These are phyloP conservation scores for Mesorhabditis spiculigera DNA, from an alignment of 2,888 invertebrate species.

Conservation along the genomic window DNA sequence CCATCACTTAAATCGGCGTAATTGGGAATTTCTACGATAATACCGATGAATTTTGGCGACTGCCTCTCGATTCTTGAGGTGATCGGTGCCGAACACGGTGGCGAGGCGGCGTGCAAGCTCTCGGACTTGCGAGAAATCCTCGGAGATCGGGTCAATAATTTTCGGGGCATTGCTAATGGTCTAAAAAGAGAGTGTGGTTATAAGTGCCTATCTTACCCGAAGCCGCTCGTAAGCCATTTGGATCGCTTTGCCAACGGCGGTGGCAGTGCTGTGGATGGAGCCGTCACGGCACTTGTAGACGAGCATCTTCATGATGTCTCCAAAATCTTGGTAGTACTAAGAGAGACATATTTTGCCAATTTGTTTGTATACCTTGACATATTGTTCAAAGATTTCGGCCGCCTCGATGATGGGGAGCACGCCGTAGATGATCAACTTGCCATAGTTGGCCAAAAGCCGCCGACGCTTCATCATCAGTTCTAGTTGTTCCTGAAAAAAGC, in stretches of 20 bases:
- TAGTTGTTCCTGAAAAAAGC: slow-evolving; percentile 13
- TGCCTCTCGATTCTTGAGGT: slow-evolving; percentile 40
- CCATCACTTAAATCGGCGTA: slow-evolving; percentile 39
- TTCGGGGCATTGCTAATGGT: background rate
- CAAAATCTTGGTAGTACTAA: slow-evolving; percentile 93
- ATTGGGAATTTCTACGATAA: background rate
- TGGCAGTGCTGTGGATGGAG: slow-evolving; percentile 89
- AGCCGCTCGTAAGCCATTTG: slow-evolving; percentile 81
- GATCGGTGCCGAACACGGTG: slow-evolving; percentile 63
- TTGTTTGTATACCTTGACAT: slow-evolving; percentile 74
- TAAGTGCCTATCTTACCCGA: slow-evolving; percentile 21
- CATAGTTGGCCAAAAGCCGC: slow-evolving; percentile 84
- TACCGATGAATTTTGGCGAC: slow-evolving; percentile 47
- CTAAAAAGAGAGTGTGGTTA: background rate
- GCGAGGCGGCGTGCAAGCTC: slow-evolving; percentile 92
- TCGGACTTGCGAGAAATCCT: slow-evolving; percentile 61
- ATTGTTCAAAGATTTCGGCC: slow-evolving; percentile 91
- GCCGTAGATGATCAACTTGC: slow-evolving; percentile 95
- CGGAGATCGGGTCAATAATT: slow-evolving; percentile 41
- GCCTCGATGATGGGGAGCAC: slow-evolving; percentile 84
- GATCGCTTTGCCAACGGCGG: slow-evolving; percentile 87
- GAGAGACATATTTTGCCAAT: slow-evolving; percentile 6
- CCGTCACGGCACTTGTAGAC: slow-evolving; percentile 94
- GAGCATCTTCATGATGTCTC: slow-evolving; percentile 95
- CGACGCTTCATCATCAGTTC: slow-evolving; percentile 36